Evolutionary conservation across 1,140 invertebrate species (phyloP).

Genomic region (Diuraphis noxia): DNA sequence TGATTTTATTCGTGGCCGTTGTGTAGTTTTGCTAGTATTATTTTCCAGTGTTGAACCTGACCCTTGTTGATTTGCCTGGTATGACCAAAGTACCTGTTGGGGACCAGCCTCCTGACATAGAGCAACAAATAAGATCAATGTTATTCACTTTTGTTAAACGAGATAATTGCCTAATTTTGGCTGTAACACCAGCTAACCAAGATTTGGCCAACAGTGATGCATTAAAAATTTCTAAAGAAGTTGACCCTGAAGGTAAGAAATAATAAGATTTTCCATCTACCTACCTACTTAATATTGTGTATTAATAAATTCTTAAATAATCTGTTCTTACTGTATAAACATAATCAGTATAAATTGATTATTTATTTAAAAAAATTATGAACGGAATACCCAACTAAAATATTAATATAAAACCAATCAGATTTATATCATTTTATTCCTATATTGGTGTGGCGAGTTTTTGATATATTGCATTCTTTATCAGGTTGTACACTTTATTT

Average conservation of each 20-base stretch:
- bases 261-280: not conserved
- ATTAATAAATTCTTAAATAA: not conserved
- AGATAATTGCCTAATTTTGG: slow-evolving; percentile 91
- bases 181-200: slow-evolving; percentile 95
- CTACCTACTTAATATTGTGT: not conserved
- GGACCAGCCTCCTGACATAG: slow-evolving; percentile 92
- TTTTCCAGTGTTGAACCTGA: slow-evolving; percentile 86
- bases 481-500: not conserved
- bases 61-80: slow-evolving; percentile 93
- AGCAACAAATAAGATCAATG: slow-evolving; percentile 90
- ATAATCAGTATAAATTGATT: not conserved
- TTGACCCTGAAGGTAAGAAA: slow-evolving; percentile 83
- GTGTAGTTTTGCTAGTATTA: slow-evolving; percentile 55
- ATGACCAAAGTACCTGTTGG: slow-evolving; percentile 95
- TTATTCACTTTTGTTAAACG: slow-evolving; percentile 91
- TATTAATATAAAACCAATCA: not conserved
- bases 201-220: slow-evolving; percentile 97
- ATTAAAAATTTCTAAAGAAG: slow-evolving; percentile 92
- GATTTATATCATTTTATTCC: not conserved
- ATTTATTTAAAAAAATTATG: slow-evolving; percentile 18
- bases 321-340: not conserved
- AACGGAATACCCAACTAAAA: not conserved
- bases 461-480: not conserved
- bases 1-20: slow-evolving; percentile 27
- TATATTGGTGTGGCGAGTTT: slow-evolving; percentile 3